Base-by-base conservation (phyloP, 53 echinoderm and acorn worm species). In the Henricia sp. region DNA sequence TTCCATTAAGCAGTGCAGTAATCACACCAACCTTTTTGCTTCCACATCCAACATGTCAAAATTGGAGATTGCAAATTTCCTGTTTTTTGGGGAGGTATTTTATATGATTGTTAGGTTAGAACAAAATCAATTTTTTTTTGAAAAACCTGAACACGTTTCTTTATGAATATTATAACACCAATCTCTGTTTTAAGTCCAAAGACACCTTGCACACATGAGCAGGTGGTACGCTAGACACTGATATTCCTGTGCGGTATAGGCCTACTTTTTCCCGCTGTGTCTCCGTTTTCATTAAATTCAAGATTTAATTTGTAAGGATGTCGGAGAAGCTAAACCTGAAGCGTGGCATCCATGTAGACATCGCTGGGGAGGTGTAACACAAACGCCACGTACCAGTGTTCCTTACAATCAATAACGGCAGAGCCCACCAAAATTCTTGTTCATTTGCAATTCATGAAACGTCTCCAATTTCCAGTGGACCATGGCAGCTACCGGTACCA, bases 391-490 rank as follows among this genome's bases (percentile, higher is more conserved):
- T 59, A 33, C 34, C 21, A 46, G 63, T 46, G 26, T 27, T 42
- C 34, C 32, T 13, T 36, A 6, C 73, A 80, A 80, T 80, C 80
- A 62, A 46, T 80, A 41, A 35, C 41, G 60, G 77, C 46, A 19
- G 42, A 39, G 34, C 27, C 32, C 29, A 14, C 26, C 27, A 40
- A 77, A 57, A 20, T 46, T n/a, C 37, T 41, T n/a, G n/a, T n/a
- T n/a, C 6, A 80, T 80, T 46, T 80, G 80, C 80, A 80, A 80
- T 64, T 63, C 80, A 80, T 64, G 80, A 80, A 34, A 32, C 44
- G 28, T 62, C 80, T 80, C 80, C 63, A 63, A 80, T 80, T 80
- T 63, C 80, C 50, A 34, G 35, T 36, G 43, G 14, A 32, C 62
- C 62, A 73, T 80, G 63, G 57, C 58, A 40, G 63, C 44, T 8